These are phyloP conservation scores for Natator depressus DNA, from an alignment of 2,113 vertebrate species.

Conservation along the genomic window DNA sequence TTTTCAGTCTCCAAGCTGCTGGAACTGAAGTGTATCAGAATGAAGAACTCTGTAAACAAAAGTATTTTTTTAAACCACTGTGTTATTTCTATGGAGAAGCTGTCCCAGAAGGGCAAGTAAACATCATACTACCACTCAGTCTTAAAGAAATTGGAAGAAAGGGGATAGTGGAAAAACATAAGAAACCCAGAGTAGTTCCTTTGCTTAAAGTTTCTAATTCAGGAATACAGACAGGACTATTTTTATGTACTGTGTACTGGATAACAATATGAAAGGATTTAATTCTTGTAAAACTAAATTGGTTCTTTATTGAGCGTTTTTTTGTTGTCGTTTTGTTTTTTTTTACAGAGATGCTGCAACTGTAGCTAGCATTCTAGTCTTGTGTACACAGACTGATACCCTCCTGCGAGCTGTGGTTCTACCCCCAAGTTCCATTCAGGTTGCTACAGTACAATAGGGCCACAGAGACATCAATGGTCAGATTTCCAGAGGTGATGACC, in stretches of 20 bases:
- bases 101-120: slow-evolving; percentile 7
- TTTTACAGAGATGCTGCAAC: neutral
- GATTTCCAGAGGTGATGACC: neutral
- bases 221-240: neutral
- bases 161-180: neutral
- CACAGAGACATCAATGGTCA: neutral
- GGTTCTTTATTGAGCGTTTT: neutral
- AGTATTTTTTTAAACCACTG: neutral
- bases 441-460: neutral
- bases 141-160: slow-evolving; percentile 7
- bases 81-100: neutral
- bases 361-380: neutral
- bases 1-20: slow-evolving; percentile 1
- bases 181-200: neutral
- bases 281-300: neutral
- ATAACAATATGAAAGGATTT: neutral
- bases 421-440: neutral
- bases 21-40: slow-evolving; percentile 36
- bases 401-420: neutral
- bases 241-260: neutral
- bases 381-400: neutral
- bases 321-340: no score
- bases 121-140: neutral
- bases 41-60: slow-evolving; percentile 29
- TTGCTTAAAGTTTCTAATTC: neutral